Evolutionary conservation across 2,113 vertebrate species (phyloP), one percentile per base, ranked within the genome.

Genomic region (Bolborhynchus lineola): DNA sequence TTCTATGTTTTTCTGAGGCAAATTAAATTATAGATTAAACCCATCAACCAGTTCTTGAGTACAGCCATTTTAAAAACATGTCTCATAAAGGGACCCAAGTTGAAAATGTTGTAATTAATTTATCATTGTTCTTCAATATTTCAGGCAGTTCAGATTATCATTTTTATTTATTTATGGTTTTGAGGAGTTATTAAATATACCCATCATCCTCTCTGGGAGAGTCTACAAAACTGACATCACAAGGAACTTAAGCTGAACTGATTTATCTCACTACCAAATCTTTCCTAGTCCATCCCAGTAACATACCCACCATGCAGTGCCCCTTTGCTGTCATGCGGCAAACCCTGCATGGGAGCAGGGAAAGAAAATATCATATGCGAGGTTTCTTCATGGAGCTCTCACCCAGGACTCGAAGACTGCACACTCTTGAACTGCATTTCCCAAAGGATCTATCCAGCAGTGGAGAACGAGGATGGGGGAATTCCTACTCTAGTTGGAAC

Each of bases 111-210:
- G 33, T 86, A 42, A 95, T 93, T 94, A 92, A 90, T 93, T 95
- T 89, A 94, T 94, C 64, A 35, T 42, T 37, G 16, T 47, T 79
- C 49, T 89, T 95, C 86, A 94, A 96, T 96, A 95, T 93, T 95
- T 90, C 72, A 96, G 80, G 21, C 20, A 76, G 63, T 93, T 93
- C 42, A 63, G 44, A 65, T 84, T 12, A 88, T 92, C 0, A 3
- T 33, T 80, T 95, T 95, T 80, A 93, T 93, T 95, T 93, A 87
- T 92, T 93, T 95, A 95, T 90, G 49, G 44, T 44, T 89, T 76
- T 94, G 25, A 35, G 41, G 47, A 57, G 70, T 97, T 91, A 93
- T 95, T 88, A 91, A 87, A 82, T 55, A 82, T 64, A 81, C 41
- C 75, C 44, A 86, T 88, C 92, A 92, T 64, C 50, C 47, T 85